Conservation (phyloP, 2,797 vertebrate species). For the Darevskia nairensis region DNA sequence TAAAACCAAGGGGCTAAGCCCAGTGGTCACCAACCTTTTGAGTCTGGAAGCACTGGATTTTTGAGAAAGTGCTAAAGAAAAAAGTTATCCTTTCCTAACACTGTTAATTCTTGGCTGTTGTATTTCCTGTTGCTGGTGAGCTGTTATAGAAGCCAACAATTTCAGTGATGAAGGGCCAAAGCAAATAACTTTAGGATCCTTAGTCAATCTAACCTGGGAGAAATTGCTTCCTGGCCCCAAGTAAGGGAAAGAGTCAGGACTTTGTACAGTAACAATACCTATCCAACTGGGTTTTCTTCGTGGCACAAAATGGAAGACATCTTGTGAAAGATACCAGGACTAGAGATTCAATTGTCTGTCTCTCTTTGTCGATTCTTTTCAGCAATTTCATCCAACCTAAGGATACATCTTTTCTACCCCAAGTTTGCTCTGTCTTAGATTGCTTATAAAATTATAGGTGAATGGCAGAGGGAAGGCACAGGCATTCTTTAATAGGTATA, state of each 20-base stretch:
- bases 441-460: slow-evolving; percentile 4
- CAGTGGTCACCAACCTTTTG: too few relatives aligned
- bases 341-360: neutral
- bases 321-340: neutral
- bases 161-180: neutral
- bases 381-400: neutral
- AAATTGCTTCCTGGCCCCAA: neutral
- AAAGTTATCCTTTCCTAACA: too few relatives aligned
- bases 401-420: slow-evolving; percentile 8
- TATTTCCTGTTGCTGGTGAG: too few relatives aligned
- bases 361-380: slow-evolving; percentile 1
- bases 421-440: slow-evolving; percentile 5
- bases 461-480: neutral
- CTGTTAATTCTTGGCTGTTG: too few relatives aligned
- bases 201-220: neutral
- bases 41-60: too few relatives aligned
- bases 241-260: neutral
- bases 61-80: too few relatives aligned
- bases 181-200: neutral
- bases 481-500: neutral
- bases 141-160: too few relatives aligned
- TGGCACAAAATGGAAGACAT: neutral
- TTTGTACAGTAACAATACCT: neutral
- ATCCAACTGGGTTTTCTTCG: neutral
- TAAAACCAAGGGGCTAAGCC: neutral